phyloP scores from a whole-genome alignment of 2,797 vertebrate genomes.

The Centroberyx gerrardi region DNA sequence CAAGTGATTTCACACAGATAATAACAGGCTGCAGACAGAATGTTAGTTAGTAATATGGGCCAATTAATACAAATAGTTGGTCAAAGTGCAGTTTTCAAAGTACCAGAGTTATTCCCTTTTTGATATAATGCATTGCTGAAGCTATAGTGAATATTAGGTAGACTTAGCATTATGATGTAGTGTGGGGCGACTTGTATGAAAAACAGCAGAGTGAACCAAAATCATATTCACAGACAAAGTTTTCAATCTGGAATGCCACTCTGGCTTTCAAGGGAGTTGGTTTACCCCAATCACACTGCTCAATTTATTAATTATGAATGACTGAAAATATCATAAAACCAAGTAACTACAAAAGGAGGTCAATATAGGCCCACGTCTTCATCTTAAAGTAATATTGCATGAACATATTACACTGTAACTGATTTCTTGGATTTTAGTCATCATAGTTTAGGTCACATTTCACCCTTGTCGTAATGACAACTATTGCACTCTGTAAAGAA shows the following conservation, averaged over 20 bases:
- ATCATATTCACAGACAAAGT: not conserved
- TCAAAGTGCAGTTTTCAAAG: conserved; percentile 62
- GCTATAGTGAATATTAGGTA: conserved; percentile 17
- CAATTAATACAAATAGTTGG: conserved; percentile 38
- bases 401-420: conserved; percentile 9
- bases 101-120: conserved; percentile 64
- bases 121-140: conserved; percentile 24
- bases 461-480: conserved; percentile 43
- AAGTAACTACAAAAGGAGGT: conserved; percentile 24
- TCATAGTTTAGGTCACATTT: conserved; percentile 56
- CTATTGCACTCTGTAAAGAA: conserved; percentile 66
- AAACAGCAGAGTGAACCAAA: conserved; percentile 25
- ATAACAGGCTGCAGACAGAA: conserved; percentile 39
- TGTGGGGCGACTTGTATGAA: conserved; percentile 13
- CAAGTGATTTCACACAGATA: conserved; percentile 44
- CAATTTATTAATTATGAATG: conserved; percentile 11
- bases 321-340: conserved; percentile 36
- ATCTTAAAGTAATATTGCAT: conserved; percentile 9
- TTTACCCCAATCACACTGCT: conserved; percentile 12
- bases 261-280: conserved; percentile 7
- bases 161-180: conserved; percentile 11
- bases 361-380: conserved; percentile 7
- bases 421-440: conserved; percentile 17
- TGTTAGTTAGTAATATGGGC: conserved; percentile 30
- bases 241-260: conserved; percentile 23